These are phyloP conservation scores for Salticus scenicus DNA, from an alignment of 2,888 invertebrate species.

Conservation along the genomic window DNA sequence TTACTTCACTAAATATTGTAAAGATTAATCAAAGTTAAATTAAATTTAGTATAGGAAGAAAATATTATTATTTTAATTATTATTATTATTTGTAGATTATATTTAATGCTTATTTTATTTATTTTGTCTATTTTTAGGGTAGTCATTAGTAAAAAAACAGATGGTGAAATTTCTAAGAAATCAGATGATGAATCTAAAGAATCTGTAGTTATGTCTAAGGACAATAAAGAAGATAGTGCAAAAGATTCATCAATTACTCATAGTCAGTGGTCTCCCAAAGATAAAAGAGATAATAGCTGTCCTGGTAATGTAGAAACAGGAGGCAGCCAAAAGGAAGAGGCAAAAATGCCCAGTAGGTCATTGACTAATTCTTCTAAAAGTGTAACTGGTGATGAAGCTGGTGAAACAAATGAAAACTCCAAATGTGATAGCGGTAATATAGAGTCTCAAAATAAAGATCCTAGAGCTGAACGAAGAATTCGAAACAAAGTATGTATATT, in stretches of 20 bases:
- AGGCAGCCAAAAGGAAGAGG: slow-evolving; percentile 38
- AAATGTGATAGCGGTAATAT: slow-evolving; percentile 41
- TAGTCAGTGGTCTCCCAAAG: slow-evolving; percentile 52
- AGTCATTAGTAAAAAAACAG: slow-evolving; percentile 32
- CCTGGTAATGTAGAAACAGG: slow-evolving; percentile 63
- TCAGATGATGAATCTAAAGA: slow-evolving; percentile 4
- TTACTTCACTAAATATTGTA: too few species aligned
- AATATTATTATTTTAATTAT: background rate
- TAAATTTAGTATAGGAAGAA: too few species aligned
- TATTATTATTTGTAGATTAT: background rate
- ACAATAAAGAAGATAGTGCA: slow-evolving; percentile 7
- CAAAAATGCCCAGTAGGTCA: slow-evolving; percentile 30
- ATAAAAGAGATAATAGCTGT: slow-evolving; percentile 63
- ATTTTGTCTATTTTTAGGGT: slow-evolving; percentile 30
- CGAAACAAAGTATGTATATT: slow-evolving; percentile 57
- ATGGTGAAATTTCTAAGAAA: slow-evolving; percentile 18
- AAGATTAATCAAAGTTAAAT: background rate
- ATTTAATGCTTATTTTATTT: background rate
- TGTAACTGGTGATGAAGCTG: slow-evolving; percentile 37
- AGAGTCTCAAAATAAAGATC: slow-evolving; percentile 56
- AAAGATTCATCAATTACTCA: background rate
- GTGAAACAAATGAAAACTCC: slow-evolving; percentile 34
- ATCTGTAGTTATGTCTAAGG: background rate
- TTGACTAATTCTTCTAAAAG: slow-evolving; percentile 45
- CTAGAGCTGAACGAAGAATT: slow-evolving; percentile 63